phyloP scores from a whole-genome alignment of 2,797 vertebrate species.

The Uromys caudimaculatus region DNA sequence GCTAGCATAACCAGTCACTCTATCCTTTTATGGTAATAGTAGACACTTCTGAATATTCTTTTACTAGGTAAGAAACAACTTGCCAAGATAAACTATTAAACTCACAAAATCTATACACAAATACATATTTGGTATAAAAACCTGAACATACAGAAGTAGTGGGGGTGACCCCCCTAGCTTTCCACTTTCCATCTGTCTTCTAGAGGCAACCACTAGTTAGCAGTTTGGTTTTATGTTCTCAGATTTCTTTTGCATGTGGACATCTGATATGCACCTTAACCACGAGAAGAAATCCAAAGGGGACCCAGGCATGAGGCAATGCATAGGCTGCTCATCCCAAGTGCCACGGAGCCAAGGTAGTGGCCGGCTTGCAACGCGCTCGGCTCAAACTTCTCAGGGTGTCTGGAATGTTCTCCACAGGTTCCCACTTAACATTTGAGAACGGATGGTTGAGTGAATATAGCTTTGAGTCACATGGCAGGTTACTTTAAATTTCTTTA shows the following conservation, averaged over 20 bases:
- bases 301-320: not conserved
- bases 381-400: rapidly evolving
- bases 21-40: not conserved
- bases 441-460: not conserved
- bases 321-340: not conserved
- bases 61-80: slow-evolving; percentile 41
- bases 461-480: not conserved
- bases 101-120: not conserved
- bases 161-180: not conserved
- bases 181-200: not conserved
- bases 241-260: not conserved
- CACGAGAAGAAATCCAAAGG: not conserved
- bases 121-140: not conserved
- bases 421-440: too few relatives aligned
- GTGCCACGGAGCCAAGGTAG: not conserved
- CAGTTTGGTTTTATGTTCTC: not conserved
- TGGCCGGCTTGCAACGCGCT: rapidly evolving
- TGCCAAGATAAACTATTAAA: slow-evolving; percentile 5
- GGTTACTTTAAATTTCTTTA: slow-evolving; percentile 15
- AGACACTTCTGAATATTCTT: not conserved
- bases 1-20: not conserved
- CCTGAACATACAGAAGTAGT: not conserved
- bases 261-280: not conserved
- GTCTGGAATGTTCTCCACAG: not conserved
- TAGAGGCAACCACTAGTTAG: not conserved